Evolutionary conservation across 2,888 invertebrate species (phyloP).

Genomic region (Leucophora obtusa): DNA sequence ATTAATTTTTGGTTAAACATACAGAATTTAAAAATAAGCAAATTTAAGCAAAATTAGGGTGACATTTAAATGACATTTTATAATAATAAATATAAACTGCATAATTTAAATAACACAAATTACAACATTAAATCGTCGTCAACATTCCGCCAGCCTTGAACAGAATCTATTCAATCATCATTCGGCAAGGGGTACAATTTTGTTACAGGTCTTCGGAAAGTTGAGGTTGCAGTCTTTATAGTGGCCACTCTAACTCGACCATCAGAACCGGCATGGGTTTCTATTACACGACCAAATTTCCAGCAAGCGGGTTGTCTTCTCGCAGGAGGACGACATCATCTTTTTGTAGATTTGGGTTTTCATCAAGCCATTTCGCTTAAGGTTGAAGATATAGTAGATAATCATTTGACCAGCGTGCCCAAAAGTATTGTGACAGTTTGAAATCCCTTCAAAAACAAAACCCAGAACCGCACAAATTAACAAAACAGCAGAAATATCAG

Average conservation of each 20-base stretch:
- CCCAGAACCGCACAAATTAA: too few species aligned
- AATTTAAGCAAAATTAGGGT: too few species aligned
- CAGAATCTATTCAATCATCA: conserved; percentile 19
- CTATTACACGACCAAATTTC: conserved; percentile 12
- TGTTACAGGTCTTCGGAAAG: conserved; percentile 1
- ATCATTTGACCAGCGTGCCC: not conserved
- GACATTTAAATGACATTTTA: too few species aligned
- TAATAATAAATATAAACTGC: too few species aligned
- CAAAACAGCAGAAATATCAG: too few species aligned
- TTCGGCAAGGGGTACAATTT: conserved; percentile 13
- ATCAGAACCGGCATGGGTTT: conserved; percentile 33
- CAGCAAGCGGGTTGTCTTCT: conserved; percentile 30
- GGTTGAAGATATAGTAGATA: conserved; percentile 21
- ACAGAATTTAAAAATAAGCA: too few species aligned
- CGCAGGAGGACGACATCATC: conserved; percentile 26
- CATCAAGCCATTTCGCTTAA: conserved; percentile 23
- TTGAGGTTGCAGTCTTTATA: not conserved
- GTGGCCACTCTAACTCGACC: conserved; percentile 22
- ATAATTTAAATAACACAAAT: too few species aligned
- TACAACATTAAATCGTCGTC: too few species aligned
- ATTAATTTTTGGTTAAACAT: too few species aligned
- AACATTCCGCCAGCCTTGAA: conserved; percentile 27
- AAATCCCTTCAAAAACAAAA: too few species aligned
- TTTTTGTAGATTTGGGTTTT: not conserved
- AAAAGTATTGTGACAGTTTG: conserved; percentile 1